Evolutionary conservation across 2,888 invertebrate genomes (phyloP), one percentile per base, ranked within the genome.

Genomic region (Hypselothyrea guttata): DNA sequence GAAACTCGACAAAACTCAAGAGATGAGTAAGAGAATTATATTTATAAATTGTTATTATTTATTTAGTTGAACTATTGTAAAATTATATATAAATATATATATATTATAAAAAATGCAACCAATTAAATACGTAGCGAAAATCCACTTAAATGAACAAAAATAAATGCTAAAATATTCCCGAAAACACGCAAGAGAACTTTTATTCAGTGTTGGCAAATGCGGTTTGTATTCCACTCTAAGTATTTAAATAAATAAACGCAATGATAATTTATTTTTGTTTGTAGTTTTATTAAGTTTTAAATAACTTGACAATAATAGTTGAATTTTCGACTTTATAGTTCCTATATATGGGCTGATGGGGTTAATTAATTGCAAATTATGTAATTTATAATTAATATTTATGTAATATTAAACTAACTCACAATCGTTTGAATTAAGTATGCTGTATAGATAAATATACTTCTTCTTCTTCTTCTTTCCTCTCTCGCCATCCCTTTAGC

Each of bases 41-140:
- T 87, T 79, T 85, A 86, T 78, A 76, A 86, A 86, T 86, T 88
- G 88, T 86, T 86, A 88, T 87, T 88, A 86, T 88, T 86, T 88
- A 85, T 86, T 88, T 86, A 85, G 87, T 83, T 87, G 69, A 85
- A 87, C 83, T 86, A 86, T 82, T 82, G 84, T 87, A 86, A 85
- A 85, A 72, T 63, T 86, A 84, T 82, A 77, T 60, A 71, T 65
- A 75, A 44, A 67, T n/a, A n/a, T n/a, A n/a, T n/a, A n/a, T n/a
- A n/a, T n/a, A n/a, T n/a, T n/a, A n/a, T n/a, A n/a, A 42, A 53
- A 40, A 41, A 72, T 51, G 31, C 34, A 74, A 65, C 70, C 76
- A 67, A 74, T 55, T 61, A 69, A 66, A 82, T 60, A 64, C 64
- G 79, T 75, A 83, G 87, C 83, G 62, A 67, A 70, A 84, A 68